phyloP scores from a whole-genome alignment of 2,797 vertebrate species.

The Acanthurus tractus region DNA sequence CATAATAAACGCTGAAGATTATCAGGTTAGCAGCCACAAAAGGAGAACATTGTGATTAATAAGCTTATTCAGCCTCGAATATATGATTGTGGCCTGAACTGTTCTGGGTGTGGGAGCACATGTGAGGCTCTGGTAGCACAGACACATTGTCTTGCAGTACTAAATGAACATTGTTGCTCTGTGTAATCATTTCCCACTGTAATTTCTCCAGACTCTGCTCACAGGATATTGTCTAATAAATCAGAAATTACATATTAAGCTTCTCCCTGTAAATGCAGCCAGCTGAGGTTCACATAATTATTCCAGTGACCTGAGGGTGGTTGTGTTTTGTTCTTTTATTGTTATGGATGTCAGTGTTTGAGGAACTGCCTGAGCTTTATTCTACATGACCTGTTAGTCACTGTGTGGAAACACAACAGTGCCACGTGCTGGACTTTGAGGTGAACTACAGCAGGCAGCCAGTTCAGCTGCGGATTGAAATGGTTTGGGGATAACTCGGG shows the following conservation, averaged over 20 bases:
- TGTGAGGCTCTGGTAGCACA: not conserved
- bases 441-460: not conserved
- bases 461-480: not conserved
- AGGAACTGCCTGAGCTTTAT: too few relatives aligned
- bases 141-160: not conserved
- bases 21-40: not conserved
- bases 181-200: slow-evolving; percentile 2
- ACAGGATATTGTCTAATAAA: slow-evolving; percentile 35
- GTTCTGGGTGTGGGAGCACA: not conserved
- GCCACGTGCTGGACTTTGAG: slow-evolving; percentile 23
- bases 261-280: not conserved
- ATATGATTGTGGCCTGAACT: not conserved
- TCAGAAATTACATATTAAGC: slow-evolving; percentile 7
- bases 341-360: not conserved
- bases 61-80: too few relatives aligned
- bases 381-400: not conserved
- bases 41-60: not conserved
- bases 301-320: not conserved
- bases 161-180: slow-evolving; percentile 15
- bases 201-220: slow-evolving; percentile 3
- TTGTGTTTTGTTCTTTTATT: not conserved
- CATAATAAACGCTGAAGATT: not conserved
- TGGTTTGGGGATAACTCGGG: too few relatives aligned
- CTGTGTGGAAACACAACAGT: slow-evolving; percentile 11
- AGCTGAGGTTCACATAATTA: slow-evolving; percentile 24